Evolutionary conservation across 2,113 vertebrate species (phyloP), one percentile per base, ranked within the genome.

Genomic region (Tamias sibiricus): DNA sequence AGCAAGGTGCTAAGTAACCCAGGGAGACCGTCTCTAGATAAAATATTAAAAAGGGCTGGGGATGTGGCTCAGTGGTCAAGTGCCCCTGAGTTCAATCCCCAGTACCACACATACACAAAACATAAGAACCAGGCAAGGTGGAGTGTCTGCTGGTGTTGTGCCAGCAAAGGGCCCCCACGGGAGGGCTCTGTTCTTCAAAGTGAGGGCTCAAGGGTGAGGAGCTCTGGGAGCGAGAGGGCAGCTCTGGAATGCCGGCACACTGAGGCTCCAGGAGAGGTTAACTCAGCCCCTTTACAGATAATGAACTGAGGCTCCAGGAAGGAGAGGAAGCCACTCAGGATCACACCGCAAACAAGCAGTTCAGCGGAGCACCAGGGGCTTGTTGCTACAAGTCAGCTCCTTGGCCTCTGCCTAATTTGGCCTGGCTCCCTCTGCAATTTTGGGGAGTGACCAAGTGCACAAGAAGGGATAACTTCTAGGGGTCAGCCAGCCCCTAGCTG

Each of bases 91-190:
- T 76, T 89, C 17, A 13, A 12, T 68, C 30, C 82, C 42, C 13
- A 13, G 14, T 52, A 49, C 49, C 49, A 87, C 17, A 54, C 7
- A n/a, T n/a, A 37, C 13, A 37, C 4, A 2, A 40, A 17, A 52
- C 30, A 35, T 16, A 64, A 68, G 32, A 68, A 32, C 11, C 10
- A 35, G 32, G 13, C 28, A 12, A 35, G 2, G 32, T 99, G 99
- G 49, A 99, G 98, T 22, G 99, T 98, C 54, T 99, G 98, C 95
- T 99, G 99, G 98, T 98, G 98, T 94, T 99, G 99, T 96, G 98
- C 98, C 94, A 98, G 98, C 74, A 99, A 98, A 17, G 99, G 99
- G 44, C 89, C 98, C 90, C 92, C 99, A 96, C 98, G 99, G 97
- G 98, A 98, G 99, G 8, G 98, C 99, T 82, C 98, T 99, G 37